Evolutionary conservation across 2,113 vertebrate species (phyloP).

Genomic region (Peucedramus taeniatus): DNA sequence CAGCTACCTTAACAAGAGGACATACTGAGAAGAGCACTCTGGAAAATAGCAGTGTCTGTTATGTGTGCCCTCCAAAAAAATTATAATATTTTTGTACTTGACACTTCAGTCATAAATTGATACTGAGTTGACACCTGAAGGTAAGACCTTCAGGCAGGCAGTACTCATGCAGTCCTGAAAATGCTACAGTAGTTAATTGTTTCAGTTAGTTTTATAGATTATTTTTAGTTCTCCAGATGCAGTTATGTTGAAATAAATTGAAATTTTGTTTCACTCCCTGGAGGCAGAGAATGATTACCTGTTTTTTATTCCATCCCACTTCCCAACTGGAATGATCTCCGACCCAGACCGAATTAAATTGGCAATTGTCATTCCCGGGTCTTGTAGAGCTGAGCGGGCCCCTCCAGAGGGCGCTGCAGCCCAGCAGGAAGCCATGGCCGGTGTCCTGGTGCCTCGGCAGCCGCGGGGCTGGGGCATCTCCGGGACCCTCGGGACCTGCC

Average conservation of each 20-base stretch:
- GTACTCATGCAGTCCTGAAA: neutral
- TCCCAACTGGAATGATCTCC: neutral
- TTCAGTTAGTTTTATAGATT: neutral
- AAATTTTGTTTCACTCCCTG: neutral
- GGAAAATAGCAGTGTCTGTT: neutral
- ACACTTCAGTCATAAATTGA: neutral
- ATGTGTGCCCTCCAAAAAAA: neutral
- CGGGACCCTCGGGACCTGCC: neutral
- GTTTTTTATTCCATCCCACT: neutral
- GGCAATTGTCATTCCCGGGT: fast-evolving
- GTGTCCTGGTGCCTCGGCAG: fast-evolving
- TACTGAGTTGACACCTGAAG: neutral
- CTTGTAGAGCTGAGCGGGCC: neutral
- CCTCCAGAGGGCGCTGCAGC: conserved; percentile 41
- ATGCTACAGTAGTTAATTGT: neutral
- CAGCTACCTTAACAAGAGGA: neutral
- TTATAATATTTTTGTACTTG: neutral
- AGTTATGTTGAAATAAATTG: neutral
- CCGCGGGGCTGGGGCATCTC: neutral
- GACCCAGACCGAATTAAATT: neutral
- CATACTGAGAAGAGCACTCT: neutral
- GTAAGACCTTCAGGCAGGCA: neutral
- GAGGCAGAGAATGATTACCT: neutral
- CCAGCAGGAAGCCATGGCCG: neutral
- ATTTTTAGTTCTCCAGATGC: neutral